Percentiles rank a stretch among this genome's conserved stretches.
Conservation (phyloP, 1,140 invertebrate genomes). For the Littorina saxatilis region DNA sequence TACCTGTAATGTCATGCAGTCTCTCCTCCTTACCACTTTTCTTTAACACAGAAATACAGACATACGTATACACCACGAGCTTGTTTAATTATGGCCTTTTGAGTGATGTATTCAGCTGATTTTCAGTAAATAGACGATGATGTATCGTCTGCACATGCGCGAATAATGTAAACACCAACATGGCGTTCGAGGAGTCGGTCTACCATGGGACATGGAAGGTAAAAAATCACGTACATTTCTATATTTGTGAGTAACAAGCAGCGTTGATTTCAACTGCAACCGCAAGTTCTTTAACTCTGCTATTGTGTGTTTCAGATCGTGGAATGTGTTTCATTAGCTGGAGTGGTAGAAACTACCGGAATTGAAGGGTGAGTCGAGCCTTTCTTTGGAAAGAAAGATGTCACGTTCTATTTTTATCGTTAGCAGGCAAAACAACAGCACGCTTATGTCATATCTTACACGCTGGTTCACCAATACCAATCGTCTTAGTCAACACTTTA, state of each 20-base stretch:
- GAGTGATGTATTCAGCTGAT: background rate
- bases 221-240: slow-evolving; percentile 24
- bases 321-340: slow-evolving; percentile 76
- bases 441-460: background rate
- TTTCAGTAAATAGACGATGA: no score
- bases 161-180: slow-evolving; percentile 72
- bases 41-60: background rate
- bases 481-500: no score
- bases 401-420: slow-evolving; percentile 1
- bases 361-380: slow-evolving; percentile 78
- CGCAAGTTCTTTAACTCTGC: background rate
- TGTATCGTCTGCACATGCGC: slow-evolving; percentile 47
- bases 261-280: background rate
- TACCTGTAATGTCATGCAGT: no score
- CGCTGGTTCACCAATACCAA: background rate
- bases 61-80: background rate
- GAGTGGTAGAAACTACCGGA: slow-evolving; percentile 76
- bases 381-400: background rate
- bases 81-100: background rate
- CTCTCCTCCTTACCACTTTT: background rate
- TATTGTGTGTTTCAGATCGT: slow-evolving; percentile 75
- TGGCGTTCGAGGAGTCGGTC: slow-evolving; percentile 70
- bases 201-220: slow-evolving; percentile 74
- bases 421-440: background rate
- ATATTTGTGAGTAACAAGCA: background rate